A percentile compares a stretch with the other conserved stretches of the same genome.
These are phyloP conservation scores for Telenomus remus DNA, from an alignment of 1,140 invertebrate genomes.

Conservation along the genomic window DNA sequence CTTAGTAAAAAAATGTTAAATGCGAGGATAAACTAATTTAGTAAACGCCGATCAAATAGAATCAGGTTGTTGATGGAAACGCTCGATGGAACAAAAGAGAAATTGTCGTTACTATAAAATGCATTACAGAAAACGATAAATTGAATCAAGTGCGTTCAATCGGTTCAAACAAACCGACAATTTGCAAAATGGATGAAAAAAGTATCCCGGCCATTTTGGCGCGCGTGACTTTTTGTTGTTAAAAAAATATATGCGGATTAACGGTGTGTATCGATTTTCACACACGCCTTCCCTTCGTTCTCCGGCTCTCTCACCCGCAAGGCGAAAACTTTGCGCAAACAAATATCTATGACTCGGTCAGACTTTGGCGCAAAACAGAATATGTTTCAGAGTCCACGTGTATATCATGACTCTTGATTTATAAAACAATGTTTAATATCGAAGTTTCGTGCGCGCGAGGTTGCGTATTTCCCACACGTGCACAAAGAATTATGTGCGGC, in stretches of 20 bases:
- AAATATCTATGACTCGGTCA: slow-evolving; percentile 22
- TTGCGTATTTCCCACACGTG: slow-evolving; percentile 6
- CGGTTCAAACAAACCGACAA: slow-evolving; percentile 13
- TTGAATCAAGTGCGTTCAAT: slow-evolving; percentile 16
- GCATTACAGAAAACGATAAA: slow-evolving; percentile 15
- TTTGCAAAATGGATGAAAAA: background rate
- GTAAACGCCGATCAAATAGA: slow-evolving; percentile 5
- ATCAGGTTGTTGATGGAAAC: background rate
- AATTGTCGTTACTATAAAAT: slow-evolving; percentile 12
- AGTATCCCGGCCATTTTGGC: background rate
- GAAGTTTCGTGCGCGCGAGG: slow-evolving; percentile 18
- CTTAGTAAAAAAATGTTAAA: too few relatives aligned
- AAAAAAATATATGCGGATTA: slow-evolving; percentile 1
- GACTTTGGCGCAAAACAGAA: slow-evolving; percentile 22
- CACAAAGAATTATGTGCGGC: slow-evolving; percentile 35
- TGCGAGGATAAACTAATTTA: slow-evolving; percentile 5
- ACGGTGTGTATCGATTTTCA: slow-evolving; percentile 12
- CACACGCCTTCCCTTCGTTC: background rate
- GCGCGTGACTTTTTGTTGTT: background rate
- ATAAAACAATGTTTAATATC: slow-evolving; percentile 43
- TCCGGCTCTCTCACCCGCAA: background rate
- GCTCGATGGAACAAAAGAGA: background rate
- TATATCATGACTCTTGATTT: slow-evolving; percentile 35
- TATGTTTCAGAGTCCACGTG: slow-evolving; percentile 24
- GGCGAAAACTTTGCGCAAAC: slow-evolving; percentile 21